Evolutionary conservation across 2,113 vertebrate species (phyloP), one percentile per base, ranked within the genome.

Genomic region (Eupsittula cactorum): DNA sequence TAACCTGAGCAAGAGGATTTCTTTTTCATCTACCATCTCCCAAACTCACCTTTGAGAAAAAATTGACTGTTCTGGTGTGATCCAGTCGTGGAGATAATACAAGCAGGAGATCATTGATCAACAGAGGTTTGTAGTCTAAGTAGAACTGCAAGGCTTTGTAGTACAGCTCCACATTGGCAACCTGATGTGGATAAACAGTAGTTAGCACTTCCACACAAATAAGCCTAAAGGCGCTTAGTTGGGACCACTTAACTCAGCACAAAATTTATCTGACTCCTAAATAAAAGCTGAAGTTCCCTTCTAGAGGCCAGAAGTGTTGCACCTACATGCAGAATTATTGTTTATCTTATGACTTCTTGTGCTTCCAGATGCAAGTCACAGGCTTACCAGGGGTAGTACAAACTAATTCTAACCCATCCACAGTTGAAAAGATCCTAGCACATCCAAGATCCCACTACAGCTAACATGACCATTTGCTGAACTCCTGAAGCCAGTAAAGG

Each of bases 101-200:
- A 64, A 98, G 95, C 57, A 99, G 95, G 11, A 99, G 98, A 97
- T 99, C 99, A 25, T 99, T 99, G 59, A 99, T 97, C 55, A 99
- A 91, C 20, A 99, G 97, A 18, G 99, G 99, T 90, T 99, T 99
- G 92, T 97, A 99, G 46, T 99, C 99, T 93, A 99, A 95, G 83
- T 99, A 99, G 95, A 99, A 99, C 86, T 98, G 98, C 55, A 99
- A 97, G 49, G 98, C 98, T 98, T 98, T 99, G 92, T 99, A 99
- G 96, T 98, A 99, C 65, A 99, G 93, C 93, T 99, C 99, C 62
- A 99, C 98, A 35, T 99, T 99, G 27, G 98, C 98, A 73, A 99
- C 99, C 99, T 99, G 88, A 35, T 41, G 42, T 27, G 68, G 28
- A 76, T 33, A 91, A 41, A 28, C 16, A 65, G 11, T 13, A 47